phyloP scores from a whole-genome alignment of 2,888 invertebrate genomes.

The Heliconius aoede region DNA sequence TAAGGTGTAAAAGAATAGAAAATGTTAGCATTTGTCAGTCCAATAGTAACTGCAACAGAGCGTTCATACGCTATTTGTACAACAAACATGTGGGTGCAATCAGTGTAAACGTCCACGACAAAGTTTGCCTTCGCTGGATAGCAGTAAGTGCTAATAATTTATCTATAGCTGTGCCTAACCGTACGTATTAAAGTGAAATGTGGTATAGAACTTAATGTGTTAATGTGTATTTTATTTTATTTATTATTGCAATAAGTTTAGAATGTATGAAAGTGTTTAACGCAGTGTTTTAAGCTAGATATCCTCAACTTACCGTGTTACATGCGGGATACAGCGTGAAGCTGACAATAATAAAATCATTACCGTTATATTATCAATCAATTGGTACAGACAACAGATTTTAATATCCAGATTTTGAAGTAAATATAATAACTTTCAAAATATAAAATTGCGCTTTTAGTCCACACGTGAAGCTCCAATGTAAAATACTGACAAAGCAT shows the following conservation, averaged over 20 bases:
- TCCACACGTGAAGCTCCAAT: conserved; percentile 14
- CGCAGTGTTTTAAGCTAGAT: too few relatives aligned
- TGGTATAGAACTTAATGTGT: neutral
- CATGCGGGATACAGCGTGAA: too few relatives aligned
- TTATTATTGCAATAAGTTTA: neutral
- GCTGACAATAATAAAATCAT: too few relatives aligned
- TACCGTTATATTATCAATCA: too few relatives aligned
- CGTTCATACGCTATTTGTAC: conserved; percentile 33
- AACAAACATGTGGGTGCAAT: conserved; percentile 33
- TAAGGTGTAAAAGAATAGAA: conserved; percentile 15
- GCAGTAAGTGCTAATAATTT: conserved; percentile 20
- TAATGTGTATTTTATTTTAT: neutral
- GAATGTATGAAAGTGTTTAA: too few relatives aligned
- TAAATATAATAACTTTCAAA: too few relatives aligned
- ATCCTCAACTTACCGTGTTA: too few relatives aligned
- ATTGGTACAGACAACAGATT: too few relatives aligned
- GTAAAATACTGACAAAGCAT: conserved; percentile 44
- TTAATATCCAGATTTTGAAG: too few relatives aligned
- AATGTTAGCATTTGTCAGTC: conserved; percentile 20
- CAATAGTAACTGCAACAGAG: conserved; percentile 26
- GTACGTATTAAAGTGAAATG: neutral
- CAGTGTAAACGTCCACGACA: conserved; percentile 28
- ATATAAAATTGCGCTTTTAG: neutral
- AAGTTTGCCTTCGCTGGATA: conserved; percentile 24
- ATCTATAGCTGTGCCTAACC: conserved; percentile 2